Evolutionary conservation across 2,113 vertebrate genomes (phyloP).

Genomic region (Poicephalus gulielmi): DNA sequence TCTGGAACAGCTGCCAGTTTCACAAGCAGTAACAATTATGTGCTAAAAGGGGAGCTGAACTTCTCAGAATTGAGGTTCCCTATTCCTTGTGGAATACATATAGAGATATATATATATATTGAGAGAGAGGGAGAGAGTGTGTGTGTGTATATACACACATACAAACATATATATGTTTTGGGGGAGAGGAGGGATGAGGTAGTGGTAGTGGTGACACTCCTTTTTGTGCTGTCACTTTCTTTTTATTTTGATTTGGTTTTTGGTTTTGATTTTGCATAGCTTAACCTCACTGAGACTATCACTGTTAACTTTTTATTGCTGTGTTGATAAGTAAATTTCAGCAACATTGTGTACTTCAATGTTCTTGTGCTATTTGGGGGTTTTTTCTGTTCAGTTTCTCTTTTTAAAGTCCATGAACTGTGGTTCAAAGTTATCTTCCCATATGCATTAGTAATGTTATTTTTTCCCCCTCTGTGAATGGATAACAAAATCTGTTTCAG

Average conservation of each 20-base stretch:
- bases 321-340: background rate
- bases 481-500: background rate
- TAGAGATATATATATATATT: background rate
- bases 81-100: background rate
- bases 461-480: background rate
- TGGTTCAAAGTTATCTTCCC: background rate
- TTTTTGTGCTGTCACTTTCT: background rate
- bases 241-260: background rate
- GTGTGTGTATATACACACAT: rapidly evolving
- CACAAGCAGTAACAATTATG: slow-evolving; percentile 22
- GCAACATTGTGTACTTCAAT: background rate
- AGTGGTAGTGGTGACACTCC: background rate
- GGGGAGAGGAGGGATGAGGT: background rate
- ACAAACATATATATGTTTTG: background rate
- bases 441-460: background rate
- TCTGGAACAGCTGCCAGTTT: slow-evolving; percentile 42
- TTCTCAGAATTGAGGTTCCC: background rate
- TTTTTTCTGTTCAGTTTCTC: background rate
- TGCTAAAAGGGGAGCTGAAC: slow-evolving; percentile 1
- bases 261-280: background rate
- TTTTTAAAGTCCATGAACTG: background rate
- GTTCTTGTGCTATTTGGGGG: background rate
- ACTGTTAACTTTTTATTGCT: background rate
- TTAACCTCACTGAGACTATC: background rate
- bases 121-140: too few relatives aligned